Conservation (phyloP, 2,797 vertebrate species). For the Echiichthys vipera region DNA sequence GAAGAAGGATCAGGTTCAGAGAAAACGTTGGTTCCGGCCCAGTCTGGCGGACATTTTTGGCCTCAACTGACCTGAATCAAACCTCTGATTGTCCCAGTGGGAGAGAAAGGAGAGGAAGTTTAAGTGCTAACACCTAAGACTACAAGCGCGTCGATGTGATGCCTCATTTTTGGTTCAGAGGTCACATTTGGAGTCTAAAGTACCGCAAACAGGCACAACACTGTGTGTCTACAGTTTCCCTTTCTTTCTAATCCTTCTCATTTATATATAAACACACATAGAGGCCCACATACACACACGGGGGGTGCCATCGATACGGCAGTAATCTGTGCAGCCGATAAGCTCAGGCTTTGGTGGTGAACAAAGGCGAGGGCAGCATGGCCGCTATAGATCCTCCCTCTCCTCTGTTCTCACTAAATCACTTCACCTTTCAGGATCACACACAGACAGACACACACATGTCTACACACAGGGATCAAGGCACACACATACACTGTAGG, state of each 20-base stretch:
- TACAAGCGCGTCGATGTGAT: not conserved
- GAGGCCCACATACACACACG: not conserved
- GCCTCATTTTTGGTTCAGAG: not conserved
- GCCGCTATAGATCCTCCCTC: conserved; percentile 79
- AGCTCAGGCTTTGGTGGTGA: conserved; percentile 69
- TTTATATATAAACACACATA: conserved; percentile 24
- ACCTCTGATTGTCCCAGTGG: not conserved
- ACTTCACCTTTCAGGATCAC: conserved; percentile 63
- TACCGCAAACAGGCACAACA: not conserved
- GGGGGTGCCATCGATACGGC: conserved; percentile 66
- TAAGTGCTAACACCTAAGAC: not conserved
- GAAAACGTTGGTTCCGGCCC: not conserved
- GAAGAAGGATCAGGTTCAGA: not conserved
- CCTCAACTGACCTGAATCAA: not conserved
- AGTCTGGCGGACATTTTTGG: not conserved
- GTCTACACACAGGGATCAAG: not conserved
- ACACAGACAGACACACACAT: conserved; percentile 20
- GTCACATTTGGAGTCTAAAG: not conserved
- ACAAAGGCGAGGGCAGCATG: conserved; percentile 78
- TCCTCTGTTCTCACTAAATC: conserved; percentile 77
- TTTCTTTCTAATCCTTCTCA: conserved; percentile 1
- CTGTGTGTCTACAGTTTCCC: not conserved
- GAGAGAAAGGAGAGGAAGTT: not conserved
- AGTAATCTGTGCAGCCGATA: conserved; percentile 82
- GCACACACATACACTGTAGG: conserved; percentile 39